phyloP scores from a whole-genome alignment of 2,888 invertebrate species.

The Erebia palarica region DNA sequence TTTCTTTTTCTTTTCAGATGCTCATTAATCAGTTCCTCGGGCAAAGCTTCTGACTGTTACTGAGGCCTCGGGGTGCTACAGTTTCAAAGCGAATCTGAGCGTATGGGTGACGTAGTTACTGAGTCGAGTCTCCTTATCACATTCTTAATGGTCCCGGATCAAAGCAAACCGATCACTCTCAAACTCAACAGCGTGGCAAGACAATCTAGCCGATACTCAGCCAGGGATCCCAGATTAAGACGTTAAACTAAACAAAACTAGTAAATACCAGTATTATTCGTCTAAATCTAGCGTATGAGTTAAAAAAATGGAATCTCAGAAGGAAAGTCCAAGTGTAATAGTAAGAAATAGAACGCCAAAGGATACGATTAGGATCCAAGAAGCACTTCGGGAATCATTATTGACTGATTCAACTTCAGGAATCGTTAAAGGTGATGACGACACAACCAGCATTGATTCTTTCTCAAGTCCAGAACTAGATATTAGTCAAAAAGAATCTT shows the following conservation, averaged over 20 bases:
- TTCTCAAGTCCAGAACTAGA: constrained; percentile 72
- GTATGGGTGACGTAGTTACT: constrained; percentile 65
- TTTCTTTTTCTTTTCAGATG: constrained; percentile 8
- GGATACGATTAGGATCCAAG: constrained; percentile 50
- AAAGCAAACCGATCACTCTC: constrained; percentile 76
- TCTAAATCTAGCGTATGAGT: constrained; percentile 51
- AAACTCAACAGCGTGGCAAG: constrained; percentile 78
- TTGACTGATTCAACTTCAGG: constrained; percentile 77
- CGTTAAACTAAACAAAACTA: constrained; percentile 52
- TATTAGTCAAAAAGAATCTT: constrained; percentile 53
- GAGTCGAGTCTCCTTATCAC: constrained; percentile 52
- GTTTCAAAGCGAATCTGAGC: constrained; percentile 52
- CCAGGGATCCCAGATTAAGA: constrained; percentile 84
- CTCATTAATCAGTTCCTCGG: background rate
- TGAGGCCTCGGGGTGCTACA: background rate
- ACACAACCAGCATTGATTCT: constrained; percentile 61
- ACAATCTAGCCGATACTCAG: constrained; percentile 76
- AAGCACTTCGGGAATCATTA: constrained; percentile 66
- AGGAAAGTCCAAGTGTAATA: constrained; percentile 53
- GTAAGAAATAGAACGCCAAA: constrained; percentile 65
- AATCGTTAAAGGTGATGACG: constrained; percentile 72
- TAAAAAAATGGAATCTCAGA: constrained; percentile 63
- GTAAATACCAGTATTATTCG: constrained; percentile 65
- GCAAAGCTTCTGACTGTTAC: background rate
- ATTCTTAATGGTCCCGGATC: constrained; percentile 82